phyloP scores from a whole-genome alignment of 2,888 invertebrate species.

The Dermolepida albohirtum region DNA sequence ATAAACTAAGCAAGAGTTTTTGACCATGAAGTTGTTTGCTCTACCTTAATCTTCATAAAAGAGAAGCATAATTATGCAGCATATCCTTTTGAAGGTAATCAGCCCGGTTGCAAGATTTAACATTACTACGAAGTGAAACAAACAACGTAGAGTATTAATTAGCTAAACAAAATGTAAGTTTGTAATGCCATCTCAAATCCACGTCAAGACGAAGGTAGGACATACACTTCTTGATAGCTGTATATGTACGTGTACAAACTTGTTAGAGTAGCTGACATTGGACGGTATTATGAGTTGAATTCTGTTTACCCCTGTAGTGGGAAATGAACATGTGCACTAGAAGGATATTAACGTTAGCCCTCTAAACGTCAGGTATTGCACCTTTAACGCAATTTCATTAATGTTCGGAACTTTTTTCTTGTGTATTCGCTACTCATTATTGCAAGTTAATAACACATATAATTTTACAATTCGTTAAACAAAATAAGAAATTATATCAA shows the following conservation, averaged over 20 bases:
- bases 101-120: no score
- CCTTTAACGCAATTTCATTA: slow-evolving; percentile 1
- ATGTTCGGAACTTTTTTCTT: slow-evolving; percentile 10
- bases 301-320: slow-evolving; percentile 12
- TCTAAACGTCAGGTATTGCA: background rate
- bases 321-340: slow-evolving; percentile 16
- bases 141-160: slow-evolving; percentile 16
- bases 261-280: slow-evolving; percentile 13
- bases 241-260: background rate
- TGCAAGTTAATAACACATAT: no score
- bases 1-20: no score
- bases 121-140: background rate
- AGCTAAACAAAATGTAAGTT: slow-evolving; percentile 11
- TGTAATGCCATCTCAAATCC: slow-evolving; percentile 5
- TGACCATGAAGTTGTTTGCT: no score
- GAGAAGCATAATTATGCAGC: no score
- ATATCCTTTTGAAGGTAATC: no score
- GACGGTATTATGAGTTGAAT: slow-evolving; percentile 11
- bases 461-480: no score
- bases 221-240: slow-evolving; percentile 4
- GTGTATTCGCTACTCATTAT: no score
- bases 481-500: no score
- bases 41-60: no score
- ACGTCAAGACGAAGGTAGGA: slow-evolving; percentile 23
- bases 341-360: slow-evolving; percentile 6